Conservation (phyloP, 2,113 vertebrate species). For the Indri indri region DNA sequence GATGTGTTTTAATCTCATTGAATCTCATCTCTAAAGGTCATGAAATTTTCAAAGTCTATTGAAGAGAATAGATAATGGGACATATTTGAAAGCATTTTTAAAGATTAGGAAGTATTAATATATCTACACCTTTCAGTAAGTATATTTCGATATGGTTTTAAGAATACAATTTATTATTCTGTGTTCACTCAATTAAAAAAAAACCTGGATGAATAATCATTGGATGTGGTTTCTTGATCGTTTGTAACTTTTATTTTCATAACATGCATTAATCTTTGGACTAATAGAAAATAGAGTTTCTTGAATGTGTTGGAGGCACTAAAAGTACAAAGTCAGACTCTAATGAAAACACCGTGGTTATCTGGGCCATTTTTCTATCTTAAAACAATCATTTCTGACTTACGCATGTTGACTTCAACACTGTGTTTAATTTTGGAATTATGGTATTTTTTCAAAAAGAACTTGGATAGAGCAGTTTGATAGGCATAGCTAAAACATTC, state of each 20-base stretch:
- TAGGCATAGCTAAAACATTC: not conserved
- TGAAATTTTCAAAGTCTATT: not conserved
- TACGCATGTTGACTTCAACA: slow-evolving; percentile 47
- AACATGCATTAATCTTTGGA: not conserved
- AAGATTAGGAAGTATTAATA: not conserved
- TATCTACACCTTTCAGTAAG: not conserved
- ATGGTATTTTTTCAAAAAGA: slow-evolving; percentile 43
- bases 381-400: slow-evolving; percentile 54
- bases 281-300: not conserved
- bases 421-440: slow-evolving; percentile 64
- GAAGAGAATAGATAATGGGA: not conserved
- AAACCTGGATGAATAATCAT: not conserved
- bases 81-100: not conserved
- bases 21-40: not conserved
- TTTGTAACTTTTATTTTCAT: not conserved
- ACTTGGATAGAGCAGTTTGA: slow-evolving; percentile 27
- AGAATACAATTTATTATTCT: not conserved
- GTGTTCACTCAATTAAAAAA: not conserved
- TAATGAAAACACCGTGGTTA: not conserved
- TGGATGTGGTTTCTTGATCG: not conserved
- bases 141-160: not conserved
- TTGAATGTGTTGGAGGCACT: not conserved
- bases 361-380: not conserved
- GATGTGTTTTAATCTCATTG: not conserved
- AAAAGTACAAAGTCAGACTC: not conserved